These are phyloP conservation scores for Crypturellus tataupa DNA, from an alignment of 2,797 vertebrate genomes.

Conservation along the genomic window DNA sequence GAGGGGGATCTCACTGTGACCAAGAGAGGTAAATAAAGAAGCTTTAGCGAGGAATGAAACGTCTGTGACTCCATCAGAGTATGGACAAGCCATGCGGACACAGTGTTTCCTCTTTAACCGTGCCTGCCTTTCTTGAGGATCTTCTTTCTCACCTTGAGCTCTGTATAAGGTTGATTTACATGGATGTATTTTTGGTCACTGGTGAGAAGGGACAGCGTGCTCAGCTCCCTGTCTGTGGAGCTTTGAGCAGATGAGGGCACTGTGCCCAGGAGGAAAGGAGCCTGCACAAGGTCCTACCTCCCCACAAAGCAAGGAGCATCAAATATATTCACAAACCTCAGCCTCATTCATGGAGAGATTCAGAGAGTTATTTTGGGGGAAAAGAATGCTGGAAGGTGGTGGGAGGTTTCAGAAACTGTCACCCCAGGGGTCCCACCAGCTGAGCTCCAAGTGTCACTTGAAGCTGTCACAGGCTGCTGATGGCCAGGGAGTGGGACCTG, in stretches of 20 bases:
- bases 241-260: background rate
- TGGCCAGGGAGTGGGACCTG: no score
- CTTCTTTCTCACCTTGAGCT: background rate
- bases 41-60: background rate
- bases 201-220: background rate
- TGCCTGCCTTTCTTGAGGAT: background rate
- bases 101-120: rapidly evolving
- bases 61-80: no score
- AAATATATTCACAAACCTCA: rapidly evolving
- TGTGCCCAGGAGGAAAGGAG: background rate
- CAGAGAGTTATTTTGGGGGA: background rate
- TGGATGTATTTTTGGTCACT: background rate
- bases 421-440: no score
- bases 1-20: background rate
- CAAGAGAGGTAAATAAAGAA: background rate
- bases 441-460: no score
- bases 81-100: background rate
- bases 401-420: no score
- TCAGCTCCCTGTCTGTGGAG: background rate
- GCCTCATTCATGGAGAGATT: background rate
- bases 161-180: rapidly evolving
- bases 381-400: no score
- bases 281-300: background rate
- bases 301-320: background rate
- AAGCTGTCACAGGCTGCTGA: no score